Conservation (phyloP, 2,888 invertebrate genomes). For the Acleris sparsana region DNA sequence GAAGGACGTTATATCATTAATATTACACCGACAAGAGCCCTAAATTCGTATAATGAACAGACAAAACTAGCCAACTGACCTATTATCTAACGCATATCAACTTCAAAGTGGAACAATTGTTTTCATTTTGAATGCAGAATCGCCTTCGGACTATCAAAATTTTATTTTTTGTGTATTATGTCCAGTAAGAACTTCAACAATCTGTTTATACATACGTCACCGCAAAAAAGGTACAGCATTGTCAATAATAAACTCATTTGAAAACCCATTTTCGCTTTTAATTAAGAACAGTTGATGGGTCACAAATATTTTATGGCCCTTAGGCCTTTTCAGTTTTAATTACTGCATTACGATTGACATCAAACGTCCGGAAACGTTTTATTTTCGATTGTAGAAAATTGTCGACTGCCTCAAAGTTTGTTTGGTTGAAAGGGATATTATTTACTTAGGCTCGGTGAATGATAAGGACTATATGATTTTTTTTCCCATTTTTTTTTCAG, state of each 20-base stretch:
- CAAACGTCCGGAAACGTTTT: slow-evolving; percentile 10
- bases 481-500: too few species aligned
- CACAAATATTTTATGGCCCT: slow-evolving; percentile 41
- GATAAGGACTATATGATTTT: too few species aligned
- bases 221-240: neutral
- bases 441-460: neutral
- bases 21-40: too few species aligned
- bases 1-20: too few species aligned
- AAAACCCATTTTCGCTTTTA: slow-evolving; percentile 7
- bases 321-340: slow-evolving; percentile 41
- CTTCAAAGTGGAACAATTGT: too few species aligned
- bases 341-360: slow-evolving; percentile 40
- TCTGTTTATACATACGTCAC: neutral
- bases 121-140: too few species aligned
- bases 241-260: slow-evolving; percentile 1
- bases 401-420: neutral
- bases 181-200: too few species aligned
- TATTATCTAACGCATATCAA: too few species aligned
- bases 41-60: too few species aligned
- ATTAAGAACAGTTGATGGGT: slow-evolving; percentile 36
- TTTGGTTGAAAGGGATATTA: neutral
- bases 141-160: too few species aligned
- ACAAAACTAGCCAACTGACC: too few species aligned
- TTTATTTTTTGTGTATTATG: too few species aligned
- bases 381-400: slow-evolving; percentile 13